Evolutionary conservation across 2,113 vertebrate species (phyloP).

Genomic region (Chaenocephalus aceratus): DNA sequence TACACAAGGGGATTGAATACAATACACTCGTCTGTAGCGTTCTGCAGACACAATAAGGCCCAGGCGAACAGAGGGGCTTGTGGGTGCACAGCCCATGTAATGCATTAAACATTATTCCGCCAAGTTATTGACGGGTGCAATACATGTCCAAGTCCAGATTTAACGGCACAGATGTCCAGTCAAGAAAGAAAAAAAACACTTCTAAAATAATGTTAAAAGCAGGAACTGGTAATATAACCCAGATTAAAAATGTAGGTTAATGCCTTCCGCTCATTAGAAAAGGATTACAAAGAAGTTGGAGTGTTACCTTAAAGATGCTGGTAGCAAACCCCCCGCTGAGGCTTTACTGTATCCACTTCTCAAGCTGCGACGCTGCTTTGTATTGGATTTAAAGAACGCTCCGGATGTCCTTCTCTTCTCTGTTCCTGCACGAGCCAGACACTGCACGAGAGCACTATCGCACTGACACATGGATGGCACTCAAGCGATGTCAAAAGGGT

Average conservation of each 20-base stretch:
- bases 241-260: slow-evolving; percentile 24
- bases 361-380: slow-evolving; percentile 75
- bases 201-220: slow-evolving; percentile 4
- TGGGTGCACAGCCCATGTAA: slow-evolving; percentile 45
- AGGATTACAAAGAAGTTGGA: slow-evolving; percentile 67
- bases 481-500: slow-evolving; percentile 76
- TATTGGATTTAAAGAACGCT: slow-evolving; percentile 66
- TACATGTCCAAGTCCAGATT: slow-evolving; percentile 54
- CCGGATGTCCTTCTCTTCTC: slow-evolving; percentile 77
- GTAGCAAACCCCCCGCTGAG: slow-evolving; percentile 68
- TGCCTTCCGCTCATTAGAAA: slow-evolving; percentile 1
- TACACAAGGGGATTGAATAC: slow-evolving; percentile 56
- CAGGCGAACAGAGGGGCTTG: slow-evolving; percentile 48
- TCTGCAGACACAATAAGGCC: slow-evolving; percentile 75
- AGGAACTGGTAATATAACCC: neutral
- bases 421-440: slow-evolving; percentile 64
- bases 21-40: slow-evolving; percentile 69
- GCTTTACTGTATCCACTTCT: slow-evolving; percentile 79
- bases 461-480: slow-evolving; percentile 72
- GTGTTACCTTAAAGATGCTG: slow-evolving; percentile 70
- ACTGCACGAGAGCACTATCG: slow-evolving; percentile 55
- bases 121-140: slow-evolving; percentile 70
- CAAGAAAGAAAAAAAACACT: slow-evolving; percentile 16
- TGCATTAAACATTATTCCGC: slow-evolving; percentile 69
- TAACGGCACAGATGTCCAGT: slow-evolving; percentile 51